Conservation (phyloP, 2,888 invertebrate genomes). For the Synanthedon vespiformis region DNA sequence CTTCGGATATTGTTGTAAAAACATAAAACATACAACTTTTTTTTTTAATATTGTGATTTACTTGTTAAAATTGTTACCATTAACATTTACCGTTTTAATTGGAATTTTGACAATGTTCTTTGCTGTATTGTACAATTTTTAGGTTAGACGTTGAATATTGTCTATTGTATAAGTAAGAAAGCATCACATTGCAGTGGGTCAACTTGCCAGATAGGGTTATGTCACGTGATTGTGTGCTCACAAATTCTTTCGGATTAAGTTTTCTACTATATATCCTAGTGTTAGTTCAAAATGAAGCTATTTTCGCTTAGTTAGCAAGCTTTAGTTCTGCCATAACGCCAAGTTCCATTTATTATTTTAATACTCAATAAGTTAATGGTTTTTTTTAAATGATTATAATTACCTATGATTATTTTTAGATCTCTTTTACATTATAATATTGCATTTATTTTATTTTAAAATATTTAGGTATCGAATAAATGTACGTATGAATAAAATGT, state of each 20-base stretch:
- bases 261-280: conserved; percentile 33
- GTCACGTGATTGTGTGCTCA: background rate
- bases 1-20: conserved; percentile 13
- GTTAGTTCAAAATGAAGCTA: conserved; percentile 58
- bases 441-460: conserved; percentile 62
- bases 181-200: background rate
- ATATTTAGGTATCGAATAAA: background rate
- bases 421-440: conserved; percentile 57
- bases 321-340: conserved; percentile 70
- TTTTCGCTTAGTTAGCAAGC: conserved; percentile 65
- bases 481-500: background rate
- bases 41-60: background rate
- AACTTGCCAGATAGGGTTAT: background rate
- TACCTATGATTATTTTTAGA: conserved; percentile 53
- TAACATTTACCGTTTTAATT: conserved; percentile 40
- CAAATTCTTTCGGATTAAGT: background rate
- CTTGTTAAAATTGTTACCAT: conserved; percentile 56
- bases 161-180: too few species aligned
- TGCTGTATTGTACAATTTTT: background rate
- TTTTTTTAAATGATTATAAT: conserved; percentile 17
- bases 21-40: conserved; percentile 2
- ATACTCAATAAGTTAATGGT: conserved; percentile 67
- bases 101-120: too few species aligned
- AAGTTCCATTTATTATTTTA: conserved; percentile 68
- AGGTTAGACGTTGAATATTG: background rate